Percentiles rank a stretch among this genome's conserved stretches.
phyloP scores from a whole-genome alignment of 2,888 invertebrate species.

The Frankliniella fusca region DNA sequence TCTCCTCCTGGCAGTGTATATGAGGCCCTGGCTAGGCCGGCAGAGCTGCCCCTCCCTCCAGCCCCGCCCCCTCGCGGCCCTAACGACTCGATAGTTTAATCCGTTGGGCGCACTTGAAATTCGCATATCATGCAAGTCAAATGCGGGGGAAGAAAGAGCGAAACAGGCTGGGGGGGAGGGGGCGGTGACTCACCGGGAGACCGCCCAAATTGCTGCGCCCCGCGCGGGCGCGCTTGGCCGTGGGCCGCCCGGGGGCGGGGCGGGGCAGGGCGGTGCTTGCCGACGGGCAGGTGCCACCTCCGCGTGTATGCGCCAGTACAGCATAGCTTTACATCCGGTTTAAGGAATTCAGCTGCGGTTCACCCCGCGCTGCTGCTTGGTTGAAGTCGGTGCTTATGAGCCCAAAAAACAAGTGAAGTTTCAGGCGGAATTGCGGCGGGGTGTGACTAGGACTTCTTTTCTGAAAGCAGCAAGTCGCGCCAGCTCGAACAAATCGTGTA shows the following conservation, averaged over 20 bases:
- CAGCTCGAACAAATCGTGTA: too few species aligned
- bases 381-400: neutral
- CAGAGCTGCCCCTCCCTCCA: too few species aligned
- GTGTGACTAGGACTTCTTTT: too few species aligned
- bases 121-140: constrained; percentile 26
- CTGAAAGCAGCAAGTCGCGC: too few species aligned
- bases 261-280: too few species aligned
- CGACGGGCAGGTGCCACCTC: too few species aligned
- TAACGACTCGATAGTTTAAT: constrained; percentile 26
- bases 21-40: neutral
- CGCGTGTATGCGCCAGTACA: too few species aligned
- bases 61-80: neutral
- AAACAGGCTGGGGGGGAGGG: neutral
- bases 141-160: neutral
- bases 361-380: neutral
- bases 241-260: neutral
- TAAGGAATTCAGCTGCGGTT: too few species aligned
- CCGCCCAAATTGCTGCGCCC: neutral
- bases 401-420: too few species aligned
- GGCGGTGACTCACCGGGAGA: neutral
- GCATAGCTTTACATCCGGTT: too few species aligned
- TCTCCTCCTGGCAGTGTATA: neutral
- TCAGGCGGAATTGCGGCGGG: too few species aligned
- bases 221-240: neutral
- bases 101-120: constrained; percentile 19